phyloP scores from a whole-genome alignment of 1,140 invertebrate species.

The Gryllus bimaculatus region DNA sequence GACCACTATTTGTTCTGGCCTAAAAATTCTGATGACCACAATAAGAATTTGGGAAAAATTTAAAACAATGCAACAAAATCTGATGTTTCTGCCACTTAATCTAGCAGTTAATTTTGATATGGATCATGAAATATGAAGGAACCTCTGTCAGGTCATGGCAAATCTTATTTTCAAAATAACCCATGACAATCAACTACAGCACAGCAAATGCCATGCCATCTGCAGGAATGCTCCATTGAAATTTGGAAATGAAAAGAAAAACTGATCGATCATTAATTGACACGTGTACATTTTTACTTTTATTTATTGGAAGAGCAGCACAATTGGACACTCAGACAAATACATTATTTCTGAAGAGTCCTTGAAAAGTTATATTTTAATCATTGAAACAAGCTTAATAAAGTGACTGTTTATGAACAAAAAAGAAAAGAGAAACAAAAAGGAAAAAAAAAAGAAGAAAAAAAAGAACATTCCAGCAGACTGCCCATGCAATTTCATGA shows the following conservation, averaged over 20 bases:
- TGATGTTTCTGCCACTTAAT: neutral
- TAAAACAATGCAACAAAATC: neutral
- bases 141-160: neutral
- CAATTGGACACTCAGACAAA: no score
- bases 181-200: neutral
- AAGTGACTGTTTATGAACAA: no score
- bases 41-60: no score
- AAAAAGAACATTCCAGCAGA: conserved; percentile 14
- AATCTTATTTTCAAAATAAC: neutral
- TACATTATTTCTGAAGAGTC: neutral
- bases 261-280: no score
- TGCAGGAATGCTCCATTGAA: neutral
- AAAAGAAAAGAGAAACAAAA: no score
- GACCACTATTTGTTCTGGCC: no score
- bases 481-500: conserved; percentile 18
- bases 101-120: neutral
- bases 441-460: no score
- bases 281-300: no score
- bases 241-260: no score
- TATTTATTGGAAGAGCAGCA: no score
- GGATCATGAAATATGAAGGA: neutral
- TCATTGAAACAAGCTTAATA: no score
- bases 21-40: no score
- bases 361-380: neutral
- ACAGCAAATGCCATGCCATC: neutral